phyloP scores from a whole-genome alignment of 2,888 invertebrate genomes.

The Temnothorax ravouxi region DNA sequence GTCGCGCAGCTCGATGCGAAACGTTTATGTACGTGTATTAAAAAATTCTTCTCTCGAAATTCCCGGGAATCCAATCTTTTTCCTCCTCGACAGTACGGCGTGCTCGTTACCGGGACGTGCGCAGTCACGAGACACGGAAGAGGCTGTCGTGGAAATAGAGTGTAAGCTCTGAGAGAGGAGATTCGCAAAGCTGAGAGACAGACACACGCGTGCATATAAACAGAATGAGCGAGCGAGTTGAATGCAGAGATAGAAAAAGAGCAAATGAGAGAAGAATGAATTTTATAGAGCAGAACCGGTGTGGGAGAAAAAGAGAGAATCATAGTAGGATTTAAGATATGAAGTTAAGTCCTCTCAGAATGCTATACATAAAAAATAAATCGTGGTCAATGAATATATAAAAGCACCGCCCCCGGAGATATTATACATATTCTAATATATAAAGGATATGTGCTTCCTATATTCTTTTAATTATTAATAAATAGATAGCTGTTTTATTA shows the following conservation, averaged over 20 bases:
- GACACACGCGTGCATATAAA: constrained; percentile 20
- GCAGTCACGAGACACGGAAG: constrained; percentile 61
- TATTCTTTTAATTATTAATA: neutral
- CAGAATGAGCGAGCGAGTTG: neutral
- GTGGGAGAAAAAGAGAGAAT: neutral
- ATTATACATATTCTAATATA: neutral
- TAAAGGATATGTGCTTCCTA: neutral
- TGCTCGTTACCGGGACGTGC: constrained; percentile 71
- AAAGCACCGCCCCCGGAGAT: neutral
- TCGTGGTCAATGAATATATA: constrained; percentile 13
- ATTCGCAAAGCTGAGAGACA: constrained; percentile 30
- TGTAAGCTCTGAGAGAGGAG: constrained; percentile 47
- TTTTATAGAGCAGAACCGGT: constrained; percentile 20
- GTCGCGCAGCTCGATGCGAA: constrained; percentile 49
- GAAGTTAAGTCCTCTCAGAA: constrained; percentile 28
- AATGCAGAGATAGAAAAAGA: constrained; percentile 24
- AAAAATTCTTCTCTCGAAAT: constrained; percentile 76
- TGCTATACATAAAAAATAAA: constrained; percentile 25
- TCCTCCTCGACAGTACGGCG: constrained; percentile 53
- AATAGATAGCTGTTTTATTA: neutral
- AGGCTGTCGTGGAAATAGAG: constrained; percentile 66
- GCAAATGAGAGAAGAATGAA: constrained; percentile 29
- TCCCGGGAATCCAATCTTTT: constrained; percentile 75
- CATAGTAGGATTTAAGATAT: neutral
- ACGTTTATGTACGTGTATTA: constrained; percentile 72